Base-by-base conservation (phyloP, 2,113 vertebrate species). In the Neodon shergylaensis region DNA sequence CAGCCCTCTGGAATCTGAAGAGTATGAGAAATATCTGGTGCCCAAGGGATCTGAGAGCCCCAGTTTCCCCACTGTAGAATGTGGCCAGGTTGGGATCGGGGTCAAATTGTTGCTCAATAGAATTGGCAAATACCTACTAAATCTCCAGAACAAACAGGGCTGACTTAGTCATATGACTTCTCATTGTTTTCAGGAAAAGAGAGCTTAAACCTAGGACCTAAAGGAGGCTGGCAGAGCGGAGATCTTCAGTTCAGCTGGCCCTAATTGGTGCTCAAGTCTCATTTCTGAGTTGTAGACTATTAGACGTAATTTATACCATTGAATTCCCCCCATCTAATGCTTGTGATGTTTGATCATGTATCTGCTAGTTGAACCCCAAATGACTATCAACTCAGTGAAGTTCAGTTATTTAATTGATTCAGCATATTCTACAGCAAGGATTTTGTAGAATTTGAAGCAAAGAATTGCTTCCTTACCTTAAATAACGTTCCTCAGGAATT, bases 121-220 rank as follows among this genome's bases (percentile, higher is more conserved):
- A 96, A 66, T 0, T 77, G 21, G 7, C 44, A 88, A 87, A 79
- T 49, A 21, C 12, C 28, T 47, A 44, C 31, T 54, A 39, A 2
- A n/a, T 39, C 44, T 54, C 72, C 16, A 68, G 17, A 22, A 44
- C 39, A 86, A 74, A 66, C 11, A 78, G 54, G 58, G 58, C 9
- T 47, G 17, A 76, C 11, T 63, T 65, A 79, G 76, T 24, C 63
- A 65, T 39, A 63, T 26, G 61, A 54, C 31, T 49, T 87, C 94
- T 90, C 90, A 44, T 5, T 47, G 24, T 82, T 36, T 93, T 86
- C 54, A 87, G 74, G 19, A 86, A 91, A 94, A 65, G 42, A 78
- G 36, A 31, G 76, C 31, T 58, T 39, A 70, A 91, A 73, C 52
- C 42, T 61, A 88, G 79, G 79, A 78, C 16, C 31, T 7, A 4